Evolutionary conservation across 1,140 invertebrate genomes (phyloP).

Genomic region (Drosophila ficusphila): DNA sequence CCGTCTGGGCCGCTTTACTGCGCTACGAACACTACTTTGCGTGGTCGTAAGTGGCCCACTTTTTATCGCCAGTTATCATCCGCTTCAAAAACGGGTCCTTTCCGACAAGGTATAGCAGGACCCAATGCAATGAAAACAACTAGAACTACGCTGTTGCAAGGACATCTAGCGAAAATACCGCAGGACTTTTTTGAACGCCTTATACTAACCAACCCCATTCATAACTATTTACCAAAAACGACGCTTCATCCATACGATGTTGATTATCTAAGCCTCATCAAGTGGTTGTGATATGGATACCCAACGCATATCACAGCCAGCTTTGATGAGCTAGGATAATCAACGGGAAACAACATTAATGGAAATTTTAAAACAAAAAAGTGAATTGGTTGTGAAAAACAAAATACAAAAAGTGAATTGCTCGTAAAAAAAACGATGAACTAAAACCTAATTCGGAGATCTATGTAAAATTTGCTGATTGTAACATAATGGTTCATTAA

Average conservation of each 20-base stretch:
- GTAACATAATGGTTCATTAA: slow-evolving; percentile 24
- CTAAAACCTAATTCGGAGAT: not conserved
- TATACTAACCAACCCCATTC: slow-evolving; percentile 3
- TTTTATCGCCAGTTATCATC: too few species aligned
- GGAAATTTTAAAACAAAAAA: slow-evolving; percentile 22
- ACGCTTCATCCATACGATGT: slow-evolving; percentile 59
- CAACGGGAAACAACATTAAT: slow-evolving; percentile 79
- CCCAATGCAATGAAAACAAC: too few species aligned
- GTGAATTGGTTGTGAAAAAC: slow-evolving; percentile 58
- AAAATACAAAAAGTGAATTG: slow-evolving; percentile 54
- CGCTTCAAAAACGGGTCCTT: too few species aligned
- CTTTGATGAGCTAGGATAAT: slow-evolving; percentile 92
- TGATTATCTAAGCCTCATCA: slow-evolving; percentile 86
- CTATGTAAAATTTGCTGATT: slow-evolving; percentile 21
- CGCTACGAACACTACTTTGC: too few species aligned
- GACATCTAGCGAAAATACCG: too few species aligned
- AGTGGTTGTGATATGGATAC: slow-evolving; percentile 92
- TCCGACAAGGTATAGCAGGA: too few species aligned
- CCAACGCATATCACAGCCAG: slow-evolving; percentile 94
- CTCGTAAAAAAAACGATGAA: slow-evolving; percentile 31
- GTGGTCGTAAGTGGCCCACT: too few species aligned
- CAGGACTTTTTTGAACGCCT: too few species aligned
- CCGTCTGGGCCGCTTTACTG: too few species aligned
- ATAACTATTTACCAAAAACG: slow-evolving; percentile 10
- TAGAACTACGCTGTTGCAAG: too few species aligned